Conservation (phyloP, 2,113 vertebrate species). For the Pluvialis apricaria region DNA sequence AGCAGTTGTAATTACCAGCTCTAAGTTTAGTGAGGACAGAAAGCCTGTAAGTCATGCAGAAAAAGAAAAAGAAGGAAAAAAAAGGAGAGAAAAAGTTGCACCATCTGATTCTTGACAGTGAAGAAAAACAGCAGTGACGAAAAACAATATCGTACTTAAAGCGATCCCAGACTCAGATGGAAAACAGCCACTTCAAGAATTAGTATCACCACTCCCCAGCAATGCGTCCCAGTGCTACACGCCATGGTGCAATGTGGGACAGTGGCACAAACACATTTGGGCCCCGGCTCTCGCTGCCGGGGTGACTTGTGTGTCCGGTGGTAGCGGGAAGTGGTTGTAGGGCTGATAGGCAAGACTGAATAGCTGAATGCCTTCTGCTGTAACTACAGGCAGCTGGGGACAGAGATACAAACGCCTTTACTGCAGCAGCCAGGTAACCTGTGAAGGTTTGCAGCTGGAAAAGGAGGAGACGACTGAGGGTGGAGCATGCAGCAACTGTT, state of each 20-base stretch:
- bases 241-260: rapidly evolving
- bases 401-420: neutral
- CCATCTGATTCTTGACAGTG: neutral
- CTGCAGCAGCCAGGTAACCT: neutral
- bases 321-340: neutral
- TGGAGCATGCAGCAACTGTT: neutral
- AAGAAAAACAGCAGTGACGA: neutral
- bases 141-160: neutral
- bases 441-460: neutral
- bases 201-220: neutral
- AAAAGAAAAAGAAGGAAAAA: neutral
- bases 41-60: neutral
- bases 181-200: neutral
- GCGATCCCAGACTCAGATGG: neutral
- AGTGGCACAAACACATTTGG: rapidly evolving
- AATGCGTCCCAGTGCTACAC: neutral
- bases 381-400: no score
- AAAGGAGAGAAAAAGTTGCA: neutral
- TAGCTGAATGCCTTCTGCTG: neutral
- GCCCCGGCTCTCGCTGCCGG: rapidly evolving
- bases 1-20: neutral
- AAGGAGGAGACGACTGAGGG: neutral
- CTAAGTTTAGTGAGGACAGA: neutral
- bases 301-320: rapidly evolving
- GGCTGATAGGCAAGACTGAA: no score